Evolutionary conservation across 2,888 invertebrate species (phyloP), one percentile per base, ranked within the genome.

Genomic region (Drosophila infuscata): DNA sequence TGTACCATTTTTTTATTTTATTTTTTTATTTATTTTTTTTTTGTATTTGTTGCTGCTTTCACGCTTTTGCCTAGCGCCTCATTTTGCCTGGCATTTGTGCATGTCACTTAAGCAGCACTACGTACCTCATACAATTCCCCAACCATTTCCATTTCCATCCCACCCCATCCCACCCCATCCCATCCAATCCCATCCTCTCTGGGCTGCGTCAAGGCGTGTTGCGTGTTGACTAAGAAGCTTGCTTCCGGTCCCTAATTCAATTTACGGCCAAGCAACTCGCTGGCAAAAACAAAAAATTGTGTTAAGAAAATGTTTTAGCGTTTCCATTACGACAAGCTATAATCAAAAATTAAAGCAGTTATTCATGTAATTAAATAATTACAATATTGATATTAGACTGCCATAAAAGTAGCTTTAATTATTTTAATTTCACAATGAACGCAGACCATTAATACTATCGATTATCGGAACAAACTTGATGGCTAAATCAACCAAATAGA

Each of bases 201-300:
- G 49, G 65, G 35, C 36, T 5, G 2, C 11, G 43, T 43, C 43
- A 20, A 43, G 53, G 51, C 65, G 46, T 29, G 11, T 69, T 49
- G 73, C 69, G 66, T 73, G 65, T 63, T 25, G 62, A 48, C 62
- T 41, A 32, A 66, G 54, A 52, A 20, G 59, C 63, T 58, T 72
- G 70, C 36, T 58, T 75, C 54, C 65, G 74, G 54, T 62, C 58
- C 69, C 77, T 82, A 82, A 84, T 82, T 79, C 61, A 76, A 79
- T 83, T 76, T 73, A 82, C 71, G 74, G 43, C 20, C 48, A 35
- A 67, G 51, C 64, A 52, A 38, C 49, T 71, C 20, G 56, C 36
- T 56, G 38, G 30, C 57, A 58, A 59, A 51, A 9, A 20, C 62
- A 72, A 41, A 46, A 46, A 46, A 46, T 46, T 8, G 25, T 60